Percentiles rank a stretch among this genome's conserved stretches.
These are phyloP conservation scores for Danaus melanippus DNA, from an alignment of 1,140 invertebrate genomes.

Conservation along the genomic window DNA sequence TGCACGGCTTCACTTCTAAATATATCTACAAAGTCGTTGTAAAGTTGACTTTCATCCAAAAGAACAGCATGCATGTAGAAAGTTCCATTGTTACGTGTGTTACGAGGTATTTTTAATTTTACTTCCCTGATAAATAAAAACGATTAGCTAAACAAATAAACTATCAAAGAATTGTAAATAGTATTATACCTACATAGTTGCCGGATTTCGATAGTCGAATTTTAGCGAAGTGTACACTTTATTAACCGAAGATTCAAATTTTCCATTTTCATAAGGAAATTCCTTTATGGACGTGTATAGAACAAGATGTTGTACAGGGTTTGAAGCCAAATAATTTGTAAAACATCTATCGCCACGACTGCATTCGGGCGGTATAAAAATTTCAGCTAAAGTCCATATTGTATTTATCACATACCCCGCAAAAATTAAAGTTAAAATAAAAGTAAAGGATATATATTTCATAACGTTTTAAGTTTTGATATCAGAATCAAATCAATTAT, in stretches of 20 bases:
- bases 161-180: conserved; percentile 9
- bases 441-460: conserved; percentile 68
- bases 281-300: conserved; percentile 73
- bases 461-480: conserved; percentile 22
- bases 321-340: conserved; percentile 71
- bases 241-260: conserved; percentile 36
- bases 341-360: conserved; percentile 73
- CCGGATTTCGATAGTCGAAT: conserved; percentile 72
- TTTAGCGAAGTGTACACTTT: conserved; percentile 61
- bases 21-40: conserved; percentile 70
- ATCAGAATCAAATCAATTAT: neutral
- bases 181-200: conserved; percentile 43
- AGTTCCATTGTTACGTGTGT: conserved; percentile 84
- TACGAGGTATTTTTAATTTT: conserved; percentile 76
- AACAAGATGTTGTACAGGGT: conserved; percentile 74
- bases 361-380: conserved; percentile 82
- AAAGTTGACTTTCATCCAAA: conserved; percentile 62
- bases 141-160: conserved; percentile 26
- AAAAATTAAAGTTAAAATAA: conserved; percentile 77
- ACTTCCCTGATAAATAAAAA: conserved; percentile 62
- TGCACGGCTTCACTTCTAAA: conserved; percentile 73
- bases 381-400: conserved; percentile 80
- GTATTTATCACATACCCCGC: conserved; percentile 80
- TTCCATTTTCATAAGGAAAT: conserved; percentile 56
- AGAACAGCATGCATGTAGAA: conserved; percentile 80